Base-by-base conservation (phyloP, 2,113 vertebrate genomes). In the Dipodomys spectabilis region DNA sequence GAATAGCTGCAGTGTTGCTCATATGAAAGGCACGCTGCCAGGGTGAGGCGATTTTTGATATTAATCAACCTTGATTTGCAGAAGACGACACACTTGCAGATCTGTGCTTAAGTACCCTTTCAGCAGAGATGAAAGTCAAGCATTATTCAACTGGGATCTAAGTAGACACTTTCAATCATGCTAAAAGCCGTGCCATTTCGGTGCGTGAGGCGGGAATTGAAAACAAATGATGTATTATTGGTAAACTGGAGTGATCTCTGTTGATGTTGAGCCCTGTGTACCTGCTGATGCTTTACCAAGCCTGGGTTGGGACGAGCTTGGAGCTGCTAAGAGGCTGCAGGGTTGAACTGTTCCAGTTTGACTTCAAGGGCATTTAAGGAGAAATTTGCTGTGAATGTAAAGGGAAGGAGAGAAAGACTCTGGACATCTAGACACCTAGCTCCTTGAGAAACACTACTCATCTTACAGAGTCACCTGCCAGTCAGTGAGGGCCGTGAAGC, bases 41-140 rank as follows among this genome's bases (percentile, higher is more conserved):
- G 91, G 57, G n/a, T 35, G 68, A 81, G 64, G 72, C 25, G 19
- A 44, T 77, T 35, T 39, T 60, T 32, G 25, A 64, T 77, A 49
- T 84, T 53, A 73, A 93, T 83, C 87, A 93, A 5, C 72, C 11
- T 73, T 68, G 87, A 94, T 89, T 77, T 80, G 77, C 77, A 82
- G 79, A 87, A 78, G 80, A 83, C 30, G 80, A 77, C 77, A 64
- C 60, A 11, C 72, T 57, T 49, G 45, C 35, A 19, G 67, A 39
- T 6, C 45, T 82, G 12, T 4, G 60, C 64, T 86, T 53, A 78
- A 88, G 82, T 49, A 30, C 25, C 71, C 65, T 94, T 71, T 86
- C 20, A 35, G 39, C 32, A 18, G 5, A 30, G 83, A 81, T 83
- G 90, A 94, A 81, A 83, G 95, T 89, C 83, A 90, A 91, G 72